Percentiles rank a stretch among this genome's conserved stretches.
phyloP scores from a whole-genome alignment of 2,888 invertebrate genomes.

The Acanthococcus lagerstroemiae region DNA sequence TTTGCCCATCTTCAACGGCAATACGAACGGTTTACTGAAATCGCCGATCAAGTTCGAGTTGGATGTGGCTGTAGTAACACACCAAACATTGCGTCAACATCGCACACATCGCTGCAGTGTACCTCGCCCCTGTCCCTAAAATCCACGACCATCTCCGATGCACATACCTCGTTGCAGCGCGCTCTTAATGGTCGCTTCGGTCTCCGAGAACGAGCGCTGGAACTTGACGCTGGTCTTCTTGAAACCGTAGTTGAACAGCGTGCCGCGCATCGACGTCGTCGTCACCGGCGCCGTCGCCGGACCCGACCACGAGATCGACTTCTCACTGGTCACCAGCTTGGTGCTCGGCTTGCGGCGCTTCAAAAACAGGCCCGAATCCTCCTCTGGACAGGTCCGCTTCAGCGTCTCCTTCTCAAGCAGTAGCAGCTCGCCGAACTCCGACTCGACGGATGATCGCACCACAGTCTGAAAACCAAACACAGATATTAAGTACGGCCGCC shows the following conservation, averaged over 20 bases:
- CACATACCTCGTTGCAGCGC: slow-evolving; percentile 56
- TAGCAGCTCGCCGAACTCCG: slow-evolving; percentile 16
- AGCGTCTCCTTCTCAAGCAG: slow-evolving; percentile 13
- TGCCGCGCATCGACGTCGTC: slow-evolving; percentile 15
- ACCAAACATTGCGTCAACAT: background rate
- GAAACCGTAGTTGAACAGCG: slow-evolving; percentile 38
- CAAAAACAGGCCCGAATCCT: slow-evolving; percentile 6
- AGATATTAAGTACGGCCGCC: too few relatives aligned
- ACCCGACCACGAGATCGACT: background rate
- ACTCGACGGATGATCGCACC: slow-evolving; percentile 5
- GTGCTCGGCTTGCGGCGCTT: slow-evolving; percentile 16
- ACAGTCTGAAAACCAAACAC: slow-evolving; percentile 8
- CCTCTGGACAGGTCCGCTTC: slow-evolving; percentile 2
- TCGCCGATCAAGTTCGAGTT: slow-evolving; percentile 59
- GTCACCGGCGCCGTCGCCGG: slow-evolving; percentile 24
- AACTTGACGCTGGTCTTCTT: slow-evolving; percentile 38
- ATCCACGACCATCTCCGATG: too few relatives aligned
- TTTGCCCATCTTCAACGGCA: slow-evolving; percentile 62
- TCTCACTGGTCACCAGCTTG: slow-evolving; percentile 1
- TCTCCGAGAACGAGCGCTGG: slow-evolving; percentile 62
- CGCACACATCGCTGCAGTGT: too few relatives aligned
- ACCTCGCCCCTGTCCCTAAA: too few relatives aligned
- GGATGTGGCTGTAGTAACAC: slow-evolving; percentile 8
- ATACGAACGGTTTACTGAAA: slow-evolving; percentile 60
- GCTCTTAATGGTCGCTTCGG: slow-evolving; percentile 60